Evolutionary conservation across 2,797 vertebrate species (phyloP).

Genomic region (Schizothorax lantsangensis): DNA sequence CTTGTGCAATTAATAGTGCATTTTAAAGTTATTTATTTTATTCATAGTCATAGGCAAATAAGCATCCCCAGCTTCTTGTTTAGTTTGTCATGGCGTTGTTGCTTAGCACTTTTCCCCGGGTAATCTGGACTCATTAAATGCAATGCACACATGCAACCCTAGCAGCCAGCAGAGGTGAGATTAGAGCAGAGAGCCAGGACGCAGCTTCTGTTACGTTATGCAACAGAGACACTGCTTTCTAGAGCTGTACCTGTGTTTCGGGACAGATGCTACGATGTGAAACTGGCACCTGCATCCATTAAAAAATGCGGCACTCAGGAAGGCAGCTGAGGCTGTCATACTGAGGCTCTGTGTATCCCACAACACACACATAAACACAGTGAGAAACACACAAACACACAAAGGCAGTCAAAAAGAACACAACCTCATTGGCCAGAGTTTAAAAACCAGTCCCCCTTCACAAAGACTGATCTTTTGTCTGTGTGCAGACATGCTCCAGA

Average conservation of each 20-base stretch:
- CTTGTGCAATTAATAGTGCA: background rate
- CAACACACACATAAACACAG: background rate
- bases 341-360: background rate
- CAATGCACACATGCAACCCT: conserved; percentile 4
- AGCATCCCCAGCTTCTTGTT: background rate
- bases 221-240: conserved; percentile 63
- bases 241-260: conserved; percentile 58
- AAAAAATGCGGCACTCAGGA: conserved; percentile 63
- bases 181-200: conserved; percentile 24
- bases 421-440: conserved; percentile 16
- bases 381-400: conserved; percentile 6
- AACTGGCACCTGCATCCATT: conserved; percentile 66
- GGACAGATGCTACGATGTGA: conserved; percentile 55
- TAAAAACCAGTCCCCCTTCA: conserved; percentile 3
- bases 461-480: conserved; percentile 53
- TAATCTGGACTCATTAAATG: conserved; percentile 31
- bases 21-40: background rate
- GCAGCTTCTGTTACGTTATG: conserved; percentile 58
- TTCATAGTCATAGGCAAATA: background rate
- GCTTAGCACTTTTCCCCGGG: background rate
- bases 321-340: conserved; percentile 9
- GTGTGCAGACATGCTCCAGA: background rate
- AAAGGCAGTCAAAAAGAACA: background rate
- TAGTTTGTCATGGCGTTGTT: conserved; percentile 4
- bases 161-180: conserved; percentile 39